phyloP scores from a whole-genome alignment of 2,113 vertebrate genomes.

The Pangasianodon gigas region DNA sequence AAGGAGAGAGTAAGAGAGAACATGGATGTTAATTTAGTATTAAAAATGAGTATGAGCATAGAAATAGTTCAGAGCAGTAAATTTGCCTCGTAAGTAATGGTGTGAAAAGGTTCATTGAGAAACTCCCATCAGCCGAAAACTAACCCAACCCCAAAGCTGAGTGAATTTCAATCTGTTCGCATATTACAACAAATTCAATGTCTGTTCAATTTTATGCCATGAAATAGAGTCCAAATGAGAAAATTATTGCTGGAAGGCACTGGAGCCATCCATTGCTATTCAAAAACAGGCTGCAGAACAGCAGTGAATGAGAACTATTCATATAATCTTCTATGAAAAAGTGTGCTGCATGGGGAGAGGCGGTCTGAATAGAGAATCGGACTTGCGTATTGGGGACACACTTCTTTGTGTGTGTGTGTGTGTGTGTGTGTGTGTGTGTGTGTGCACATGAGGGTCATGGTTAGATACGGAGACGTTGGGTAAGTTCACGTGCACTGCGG shows the following conservation, averaged over 20 bases:
- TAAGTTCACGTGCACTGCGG: neutral
- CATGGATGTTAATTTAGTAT: neutral
- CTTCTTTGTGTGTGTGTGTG: neutral
- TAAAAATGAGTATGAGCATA: neutral
- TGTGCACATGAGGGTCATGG: neutral
- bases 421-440: neutral
- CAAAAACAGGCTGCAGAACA: neutral
- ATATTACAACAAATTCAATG: slow-evolving; percentile 38
- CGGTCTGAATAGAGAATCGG: slow-evolving; percentile 10
- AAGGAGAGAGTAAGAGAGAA: neutral
- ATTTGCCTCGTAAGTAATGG: slow-evolving; percentile 4
- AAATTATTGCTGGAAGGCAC: slow-evolving; percentile 18
- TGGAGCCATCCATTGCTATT: slow-evolving; percentile 2
- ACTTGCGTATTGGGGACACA: neutral
- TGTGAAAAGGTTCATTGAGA: slow-evolving; percentile 33
- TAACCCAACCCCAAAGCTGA: neutral
- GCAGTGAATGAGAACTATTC: neutral
- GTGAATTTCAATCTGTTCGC: slow-evolving; percentile 16
- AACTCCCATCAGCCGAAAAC: slow-evolving; percentile 21
- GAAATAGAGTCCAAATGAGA: slow-evolving; percentile 39
- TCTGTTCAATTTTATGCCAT: slow-evolving; percentile 30
- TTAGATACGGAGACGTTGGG: neutral
- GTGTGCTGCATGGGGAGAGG: neutral
- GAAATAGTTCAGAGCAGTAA: neutral
- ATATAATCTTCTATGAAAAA: neutral